Evolutionary conservation across 2,113 vertebrate genomes (phyloP).

Genomic region (Copsychus sechellarum): DNA sequence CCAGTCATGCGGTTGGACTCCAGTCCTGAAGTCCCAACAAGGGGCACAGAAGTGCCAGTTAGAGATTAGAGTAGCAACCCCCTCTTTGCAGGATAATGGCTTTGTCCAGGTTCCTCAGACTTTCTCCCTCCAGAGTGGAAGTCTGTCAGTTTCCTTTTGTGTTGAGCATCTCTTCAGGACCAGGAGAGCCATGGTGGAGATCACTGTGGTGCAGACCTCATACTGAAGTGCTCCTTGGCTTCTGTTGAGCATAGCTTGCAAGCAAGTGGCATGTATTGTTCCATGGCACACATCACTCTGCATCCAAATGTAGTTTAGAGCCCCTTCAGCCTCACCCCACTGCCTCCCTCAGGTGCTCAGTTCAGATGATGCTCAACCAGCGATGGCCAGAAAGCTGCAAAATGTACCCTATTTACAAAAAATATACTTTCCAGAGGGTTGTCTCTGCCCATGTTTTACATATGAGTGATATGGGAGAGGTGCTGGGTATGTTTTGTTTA

Average conservation of each 20-base stretch:
- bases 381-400: background rate
- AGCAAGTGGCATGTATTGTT: background rate
- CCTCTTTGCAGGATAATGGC: background rate
- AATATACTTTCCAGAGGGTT: accelerated
- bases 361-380: background rate
- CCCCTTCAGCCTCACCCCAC: background rate
- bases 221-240: background rate
- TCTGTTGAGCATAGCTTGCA: background rate
- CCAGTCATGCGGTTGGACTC: slow-evolving; percentile 41
- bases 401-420: background rate
- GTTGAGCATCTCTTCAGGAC: background rate
- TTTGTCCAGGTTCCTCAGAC: background rate
- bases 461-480: background rate
- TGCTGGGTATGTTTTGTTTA: background rate
- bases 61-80: background rate
- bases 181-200: background rate
- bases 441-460: background rate
- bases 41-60: background rate
- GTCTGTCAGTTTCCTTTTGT: background rate
- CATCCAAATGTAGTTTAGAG: background rate
- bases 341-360: background rate
- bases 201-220: background rate
- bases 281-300: background rate
- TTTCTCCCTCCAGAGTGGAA: background rate
- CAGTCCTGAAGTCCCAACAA: background rate